Evolutionary conservation across 2,113 vertebrate genomes (phyloP).

Genomic region (Myotis davidii): DNA sequence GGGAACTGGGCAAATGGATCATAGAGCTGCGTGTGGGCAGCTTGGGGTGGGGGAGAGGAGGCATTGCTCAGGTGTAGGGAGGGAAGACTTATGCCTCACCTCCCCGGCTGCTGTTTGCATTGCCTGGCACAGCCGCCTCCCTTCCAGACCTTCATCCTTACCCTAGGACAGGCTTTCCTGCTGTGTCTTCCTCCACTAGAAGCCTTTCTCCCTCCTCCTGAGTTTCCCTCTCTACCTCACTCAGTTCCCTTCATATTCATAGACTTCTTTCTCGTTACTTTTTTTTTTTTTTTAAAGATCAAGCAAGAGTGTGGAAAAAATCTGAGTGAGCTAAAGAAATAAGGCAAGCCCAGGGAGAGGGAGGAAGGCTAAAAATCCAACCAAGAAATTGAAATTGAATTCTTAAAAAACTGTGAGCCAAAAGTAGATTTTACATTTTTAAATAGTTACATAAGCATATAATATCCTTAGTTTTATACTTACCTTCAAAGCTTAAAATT

Average conservation of each 20-base stretch:
- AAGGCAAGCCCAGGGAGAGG: background rate
- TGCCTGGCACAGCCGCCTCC: background rate
- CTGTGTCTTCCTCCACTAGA: background rate
- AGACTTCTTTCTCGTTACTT: background rate
- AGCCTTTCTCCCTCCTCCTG: background rate
- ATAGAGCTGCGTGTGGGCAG: background rate
- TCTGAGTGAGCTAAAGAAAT: background rate
- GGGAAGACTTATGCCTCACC: background rate
- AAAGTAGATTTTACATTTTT: background rate
- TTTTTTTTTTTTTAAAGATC: background rate
- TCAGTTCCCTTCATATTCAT: background rate
- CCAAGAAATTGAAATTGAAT: background rate
- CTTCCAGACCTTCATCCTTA: background rate
- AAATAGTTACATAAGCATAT: background rate
- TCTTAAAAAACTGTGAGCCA: background rate
- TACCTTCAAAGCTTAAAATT: background rate
- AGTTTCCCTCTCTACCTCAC: background rate
- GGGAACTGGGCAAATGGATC: background rate
- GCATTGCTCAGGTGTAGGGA: background rate
- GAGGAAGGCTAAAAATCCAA: background rate
- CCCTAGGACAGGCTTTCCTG: background rate
- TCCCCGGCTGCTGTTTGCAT: background rate
- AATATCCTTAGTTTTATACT: background rate
- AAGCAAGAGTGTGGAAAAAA: background rate
- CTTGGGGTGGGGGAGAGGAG: background rate